Percentiles rank a stretch among this genome's conserved stretches.
Evolutionary conservation across 2,888 invertebrate genomes (phyloP).

Genomic region (Eupithecia dodoneata): DNA sequence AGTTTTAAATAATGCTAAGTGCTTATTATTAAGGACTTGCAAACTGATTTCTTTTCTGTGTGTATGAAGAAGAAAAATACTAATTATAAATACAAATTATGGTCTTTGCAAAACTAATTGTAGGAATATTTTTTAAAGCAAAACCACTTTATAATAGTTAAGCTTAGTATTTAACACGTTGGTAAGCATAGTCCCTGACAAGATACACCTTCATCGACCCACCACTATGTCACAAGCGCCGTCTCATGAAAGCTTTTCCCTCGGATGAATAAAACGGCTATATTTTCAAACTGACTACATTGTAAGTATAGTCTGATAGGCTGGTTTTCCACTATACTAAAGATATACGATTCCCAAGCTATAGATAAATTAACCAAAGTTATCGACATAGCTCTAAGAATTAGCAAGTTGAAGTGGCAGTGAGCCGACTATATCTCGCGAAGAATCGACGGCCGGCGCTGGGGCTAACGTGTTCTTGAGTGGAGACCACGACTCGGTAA

Average conservation of each 20-base stretch:
- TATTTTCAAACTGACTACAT: slow-evolving; percentile 1
- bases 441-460: too few species aligned
- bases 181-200: background rate
- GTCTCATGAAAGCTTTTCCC: background rate
- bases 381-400: too few species aligned
- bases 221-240: background rate
- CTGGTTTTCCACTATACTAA: background rate
- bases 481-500: too few species aligned
- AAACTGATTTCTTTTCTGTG: background rate
- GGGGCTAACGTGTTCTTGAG: too few species aligned
- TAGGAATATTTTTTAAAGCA: background rate
- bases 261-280: background rate
- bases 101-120: background rate
- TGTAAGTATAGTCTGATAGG: background rate
- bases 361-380: background rate
- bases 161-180: background rate
- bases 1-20: background rate
- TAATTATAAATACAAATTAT: too few species aligned
- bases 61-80: background rate
- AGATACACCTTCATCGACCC: background rate
- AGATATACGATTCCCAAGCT: background rate
- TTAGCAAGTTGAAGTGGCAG: too few species aligned
- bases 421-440: too few species aligned
- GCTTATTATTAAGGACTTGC: background rate
- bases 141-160: too few species aligned